These are phyloP conservation scores for Caenorhabditis auriculariae DNA, from an alignment of 2,888 invertebrate genomes.

Conservation along the genomic window DNA sequence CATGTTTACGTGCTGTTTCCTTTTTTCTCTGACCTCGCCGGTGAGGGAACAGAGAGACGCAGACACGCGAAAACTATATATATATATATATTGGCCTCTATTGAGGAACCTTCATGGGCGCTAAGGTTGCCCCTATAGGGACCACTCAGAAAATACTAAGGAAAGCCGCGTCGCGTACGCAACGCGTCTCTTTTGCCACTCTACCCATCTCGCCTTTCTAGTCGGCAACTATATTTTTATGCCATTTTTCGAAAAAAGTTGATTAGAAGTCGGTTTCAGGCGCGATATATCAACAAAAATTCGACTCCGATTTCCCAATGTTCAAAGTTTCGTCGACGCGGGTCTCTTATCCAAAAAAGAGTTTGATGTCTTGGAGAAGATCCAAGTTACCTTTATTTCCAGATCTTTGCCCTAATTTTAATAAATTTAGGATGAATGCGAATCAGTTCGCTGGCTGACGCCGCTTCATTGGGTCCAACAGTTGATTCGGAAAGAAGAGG, in stretches of 20 bases:
- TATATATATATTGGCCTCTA: too few species aligned
- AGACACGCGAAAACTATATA: too few species aligned
- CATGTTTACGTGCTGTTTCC: too few species aligned
- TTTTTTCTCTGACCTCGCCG: too few species aligned
- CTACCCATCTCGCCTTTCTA: too few species aligned
- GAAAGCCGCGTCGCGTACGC: too few species aligned
- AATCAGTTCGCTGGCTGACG: slow-evolving; percentile 47
- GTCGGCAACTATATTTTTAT: neutral
- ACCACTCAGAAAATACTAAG: too few species aligned
- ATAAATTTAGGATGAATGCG: slow-evolving; percentile 27
- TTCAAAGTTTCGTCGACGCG: slow-evolving; percentile 30
- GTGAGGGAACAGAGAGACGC: too few species aligned
- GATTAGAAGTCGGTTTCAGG: slow-evolving; percentile 21
- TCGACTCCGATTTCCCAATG: slow-evolving; percentile 47
- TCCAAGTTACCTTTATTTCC: slow-evolving; percentile 18
- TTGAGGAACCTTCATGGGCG: too few species aligned
- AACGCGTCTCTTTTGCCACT: neutral
- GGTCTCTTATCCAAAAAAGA: slow-evolving; percentile 46
- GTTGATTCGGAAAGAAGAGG: slow-evolving; percentile 38
- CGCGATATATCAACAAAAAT: slow-evolving; percentile 48
- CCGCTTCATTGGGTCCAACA: slow-evolving; percentile 53
- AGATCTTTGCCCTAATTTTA: neutral
- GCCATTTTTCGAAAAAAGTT: neutral
- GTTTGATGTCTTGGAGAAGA: slow-evolving; percentile 30
- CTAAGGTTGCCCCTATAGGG: too few species aligned